These are phyloP conservation scores for Distichodus sexfasciatus DNA, from an alignment of 2,797 vertebrate species.

Conservation along the genomic window DNA sequence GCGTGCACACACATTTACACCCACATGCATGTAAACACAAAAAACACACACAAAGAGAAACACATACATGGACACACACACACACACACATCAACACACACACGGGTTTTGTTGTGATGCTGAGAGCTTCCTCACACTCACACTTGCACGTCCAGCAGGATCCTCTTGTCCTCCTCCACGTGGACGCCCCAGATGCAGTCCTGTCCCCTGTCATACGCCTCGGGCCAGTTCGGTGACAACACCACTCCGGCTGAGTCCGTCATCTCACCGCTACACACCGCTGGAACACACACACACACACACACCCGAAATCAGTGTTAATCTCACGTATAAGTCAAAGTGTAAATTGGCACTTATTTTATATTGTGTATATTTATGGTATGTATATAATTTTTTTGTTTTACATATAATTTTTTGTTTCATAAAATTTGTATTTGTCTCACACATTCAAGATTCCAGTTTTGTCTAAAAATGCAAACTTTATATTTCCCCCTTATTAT, in stretches of 20 bases:
- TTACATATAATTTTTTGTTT: too few relatives aligned
- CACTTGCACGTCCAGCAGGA: constrained; percentile 93
- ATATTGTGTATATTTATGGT: too few relatives aligned
- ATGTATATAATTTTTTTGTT: too few relatives aligned
- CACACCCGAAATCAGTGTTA: constrained; percentile 38
- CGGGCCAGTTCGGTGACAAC: constrained; percentile 96
- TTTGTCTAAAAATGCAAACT: too few relatives aligned
- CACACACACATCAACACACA: constrained; percentile 36
- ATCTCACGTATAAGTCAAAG: too few relatives aligned
- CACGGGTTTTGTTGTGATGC: neutral
- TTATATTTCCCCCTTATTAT: too few relatives aligned
- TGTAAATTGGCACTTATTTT: too few relatives aligned
- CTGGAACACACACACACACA: constrained; percentile 65
- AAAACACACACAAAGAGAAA: constrained; percentile 52
- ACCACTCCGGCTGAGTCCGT: constrained; percentile 91
- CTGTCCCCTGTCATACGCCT: constrained; percentile 94
- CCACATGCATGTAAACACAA: too few relatives aligned
- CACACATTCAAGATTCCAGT: too few relatives aligned
- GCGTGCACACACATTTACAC: too few relatives aligned
- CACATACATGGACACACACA: constrained; percentile 49
- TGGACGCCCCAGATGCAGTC: constrained; percentile 99
- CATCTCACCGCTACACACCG: constrained; percentile 95
- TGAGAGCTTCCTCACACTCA: constrained; percentile 78
- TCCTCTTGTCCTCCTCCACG: constrained; percentile 94
- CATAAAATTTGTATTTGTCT: too few relatives aligned